Base-by-base conservation (phyloP, 2,797 vertebrate species). In the Synaphobranchus kaupii region DNA sequence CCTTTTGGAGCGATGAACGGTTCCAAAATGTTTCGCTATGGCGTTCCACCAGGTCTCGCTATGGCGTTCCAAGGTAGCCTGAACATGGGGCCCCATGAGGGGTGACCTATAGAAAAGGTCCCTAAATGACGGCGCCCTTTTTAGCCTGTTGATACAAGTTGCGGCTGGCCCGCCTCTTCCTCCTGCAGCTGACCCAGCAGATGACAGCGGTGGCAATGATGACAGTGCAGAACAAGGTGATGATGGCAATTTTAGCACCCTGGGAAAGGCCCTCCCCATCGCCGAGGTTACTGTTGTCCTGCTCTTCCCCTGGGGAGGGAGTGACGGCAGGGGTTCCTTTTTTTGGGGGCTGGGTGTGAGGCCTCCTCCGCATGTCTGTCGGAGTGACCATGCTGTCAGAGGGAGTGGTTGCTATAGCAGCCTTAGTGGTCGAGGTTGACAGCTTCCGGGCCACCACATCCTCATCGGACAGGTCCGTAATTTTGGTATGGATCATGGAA, bases 131-230 rank as follows among this genome's bases (percentile, higher is more conserved):
- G 47, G 92, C 92, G 89, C 94, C 89, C 44, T 84, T 93, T 44
- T 91, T 94, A 88, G 90, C 91, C 81, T 92, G 90, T 47, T 54
- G 85, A 5, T 83, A 80, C 73, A 96, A 92, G 66, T 94, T 86
- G 84, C 91, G 90, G n/a, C 90, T 94, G 52, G 92, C 94, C 34
- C 88, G 92, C 88, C 90, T 96, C 52, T 91, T 95, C 78, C 88
- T 95, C 88, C 83, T 93, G 93, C 94, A 95, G 88, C 91, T 95
- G 52, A 95, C 8, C 25, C 93, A 93, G 89, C 89, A 88, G 39
- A 93, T 82, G 78, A 95, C 90, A 83, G 94, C 80, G 39, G 89
- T 89, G 86, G 90, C 89, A 88, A 96, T 94, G 86, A 94, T 84
- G 44, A 90, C 87, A 54, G 92, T 92, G 81, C 92, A 93, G n/a